phyloP scores from a whole-genome alignment of 2,888 invertebrate genomes.

The Eristalis pertinax region DNA sequence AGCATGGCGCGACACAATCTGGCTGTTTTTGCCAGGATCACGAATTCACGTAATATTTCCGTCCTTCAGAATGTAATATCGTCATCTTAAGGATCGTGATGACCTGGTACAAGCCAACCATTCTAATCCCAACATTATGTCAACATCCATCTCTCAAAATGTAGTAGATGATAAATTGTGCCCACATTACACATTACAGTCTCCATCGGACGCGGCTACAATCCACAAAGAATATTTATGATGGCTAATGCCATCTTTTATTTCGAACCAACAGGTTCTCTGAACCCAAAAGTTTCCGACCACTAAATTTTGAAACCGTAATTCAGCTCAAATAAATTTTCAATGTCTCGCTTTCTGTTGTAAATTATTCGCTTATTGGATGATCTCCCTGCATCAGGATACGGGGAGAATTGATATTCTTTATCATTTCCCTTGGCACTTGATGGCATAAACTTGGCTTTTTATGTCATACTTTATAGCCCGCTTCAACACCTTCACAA shows the following conservation, averaged over 20 bases:
- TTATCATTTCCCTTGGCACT: slow-evolving; percentile 19
- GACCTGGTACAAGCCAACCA: too few species aligned
- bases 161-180: too few species aligned
- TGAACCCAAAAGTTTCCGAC: background rate
- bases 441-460: slow-evolving; percentile 44
- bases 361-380: background rate
- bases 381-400: background rate
- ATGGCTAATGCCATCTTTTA: background rate
- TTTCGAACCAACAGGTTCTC: background rate
- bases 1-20: too few species aligned
- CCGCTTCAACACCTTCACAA: background rate
- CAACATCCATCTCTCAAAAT: too few species aligned
- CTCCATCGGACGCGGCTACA: background rate
- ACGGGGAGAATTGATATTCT: background rate
- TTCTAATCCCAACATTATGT: too few species aligned
- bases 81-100: too few species aligned
- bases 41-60: too few species aligned
- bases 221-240: background rate
- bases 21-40: too few species aligned
- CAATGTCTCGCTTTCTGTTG: background rate
- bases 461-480: slow-evolving; percentile 37
- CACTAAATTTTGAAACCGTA: background rate
- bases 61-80: too few species aligned
- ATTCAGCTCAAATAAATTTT: background rate
- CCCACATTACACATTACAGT: too few species aligned